Evolutionary conservation across 2,888 invertebrate genomes (phyloP).

Genomic region (Nebria salina): DNA sequence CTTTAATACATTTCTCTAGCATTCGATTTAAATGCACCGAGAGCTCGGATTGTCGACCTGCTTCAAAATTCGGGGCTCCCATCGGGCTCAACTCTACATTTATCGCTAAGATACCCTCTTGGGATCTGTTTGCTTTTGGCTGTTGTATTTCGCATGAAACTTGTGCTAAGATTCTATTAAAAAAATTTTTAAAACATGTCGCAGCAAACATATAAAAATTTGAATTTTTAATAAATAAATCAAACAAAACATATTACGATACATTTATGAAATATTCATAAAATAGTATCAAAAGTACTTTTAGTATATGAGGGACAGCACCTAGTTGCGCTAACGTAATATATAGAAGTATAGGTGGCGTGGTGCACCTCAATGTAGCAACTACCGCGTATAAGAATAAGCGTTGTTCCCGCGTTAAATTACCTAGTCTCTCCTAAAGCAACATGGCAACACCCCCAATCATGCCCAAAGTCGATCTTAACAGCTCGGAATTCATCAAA

Average conservation of each 20-base stretch:
- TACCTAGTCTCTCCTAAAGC: conserved; percentile 83
- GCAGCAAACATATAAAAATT: neutral
- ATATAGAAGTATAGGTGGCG: too few species aligned
- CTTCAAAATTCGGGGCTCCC: conserved; percentile 87
- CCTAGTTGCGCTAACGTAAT: too few species aligned
- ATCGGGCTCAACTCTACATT: conserved; percentile 89
- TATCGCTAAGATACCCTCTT: conserved; percentile 86
- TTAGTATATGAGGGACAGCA: too few species aligned
- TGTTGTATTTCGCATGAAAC: conserved; percentile 88
- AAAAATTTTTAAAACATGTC: neutral
- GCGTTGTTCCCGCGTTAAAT: too few species aligned
- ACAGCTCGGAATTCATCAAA: conserved; percentile 78
- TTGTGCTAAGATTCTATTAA: conserved; percentile 80
- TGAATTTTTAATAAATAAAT: too few species aligned
- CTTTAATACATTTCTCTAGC: conserved; percentile 88
- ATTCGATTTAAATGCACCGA: conserved; percentile 80
- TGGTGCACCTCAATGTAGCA: too few species aligned
- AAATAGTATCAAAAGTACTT: too few species aligned
- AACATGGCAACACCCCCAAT: conserved; percentile 84
- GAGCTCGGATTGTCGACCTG: conserved; percentile 77
- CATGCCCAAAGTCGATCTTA: conserved; percentile 80
- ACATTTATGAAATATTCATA: too few species aligned
- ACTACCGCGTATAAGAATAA: too few species aligned
- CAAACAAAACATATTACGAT: too few species aligned
- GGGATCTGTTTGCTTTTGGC: conserved; percentile 86